Conservation (phyloP, 2,888 invertebrate species). For the Ptilodon capucinus region DNA sequence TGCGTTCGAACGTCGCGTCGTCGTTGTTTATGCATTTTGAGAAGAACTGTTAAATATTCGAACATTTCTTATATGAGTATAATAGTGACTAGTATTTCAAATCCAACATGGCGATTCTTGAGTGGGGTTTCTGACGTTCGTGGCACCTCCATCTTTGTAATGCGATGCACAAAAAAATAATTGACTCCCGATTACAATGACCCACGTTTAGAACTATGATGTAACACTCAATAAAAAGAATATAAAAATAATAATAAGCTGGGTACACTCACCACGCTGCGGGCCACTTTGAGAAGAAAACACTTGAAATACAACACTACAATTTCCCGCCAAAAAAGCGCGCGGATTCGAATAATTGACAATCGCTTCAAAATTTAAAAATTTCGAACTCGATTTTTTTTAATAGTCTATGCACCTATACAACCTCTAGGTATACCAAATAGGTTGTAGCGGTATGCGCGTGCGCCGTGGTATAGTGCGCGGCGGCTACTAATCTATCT, state of each 20-base stretch:
- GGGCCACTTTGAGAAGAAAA: conserved; percentile 34
- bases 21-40: too few relatives aligned
- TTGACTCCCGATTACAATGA: not conserved
- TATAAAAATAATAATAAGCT: not conserved
- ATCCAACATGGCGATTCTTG: not conserved
- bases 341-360: conserved; percentile 48
- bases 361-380: conserved; percentile 42
- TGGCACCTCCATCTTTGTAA: not conserved
- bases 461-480: conserved; percentile 63
- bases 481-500: conserved; percentile 58
- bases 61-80: too few relatives aligned
- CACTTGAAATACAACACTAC: conserved; percentile 48
- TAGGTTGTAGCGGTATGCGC: conserved; percentile 69
- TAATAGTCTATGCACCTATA: conserved; percentile 33
- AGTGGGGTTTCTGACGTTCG: not conserved
- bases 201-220: not conserved
- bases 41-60: too few relatives aligned
- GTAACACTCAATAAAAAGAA: not conserved
- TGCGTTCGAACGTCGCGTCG: too few relatives aligned
- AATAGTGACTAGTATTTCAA: too few relatives aligned
- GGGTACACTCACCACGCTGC: conserved; percentile 44
- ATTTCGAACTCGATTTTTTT: conserved; percentile 41
- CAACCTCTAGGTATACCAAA: conserved; percentile 69
- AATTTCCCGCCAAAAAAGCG: conserved; percentile 49
- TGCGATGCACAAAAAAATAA: not conserved